Conservation (phyloP, 2,797 vertebrate species). For the Toxotes lorentzi region DNA sequence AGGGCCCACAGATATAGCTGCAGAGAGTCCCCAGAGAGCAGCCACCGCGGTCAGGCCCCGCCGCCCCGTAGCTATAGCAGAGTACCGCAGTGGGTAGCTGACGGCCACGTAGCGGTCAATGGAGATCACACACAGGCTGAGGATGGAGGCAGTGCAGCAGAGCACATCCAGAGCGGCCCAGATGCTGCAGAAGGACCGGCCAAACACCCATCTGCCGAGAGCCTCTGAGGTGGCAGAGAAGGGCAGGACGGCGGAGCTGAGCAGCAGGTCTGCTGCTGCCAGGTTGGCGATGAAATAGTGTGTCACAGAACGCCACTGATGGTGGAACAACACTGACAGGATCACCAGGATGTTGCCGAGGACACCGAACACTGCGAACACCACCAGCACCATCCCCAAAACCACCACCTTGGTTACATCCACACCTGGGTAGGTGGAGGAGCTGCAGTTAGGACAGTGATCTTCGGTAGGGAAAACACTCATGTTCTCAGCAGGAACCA, state of each 20-base stretch:
- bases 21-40: constrained; percentile 82
- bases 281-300: constrained; percentile 88
- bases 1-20: constrained; percentile 84
- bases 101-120: constrained; percentile 86
- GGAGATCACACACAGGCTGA: constrained; percentile 87
- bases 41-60: constrained; percentile 78
- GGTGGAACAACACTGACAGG: constrained; percentile 83
- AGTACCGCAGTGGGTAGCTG: constrained; percentile 85
- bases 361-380: constrained; percentile 85
- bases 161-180: constrained; percentile 88
- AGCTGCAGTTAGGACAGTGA: constrained; percentile 81
- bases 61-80: constrained; percentile 75
- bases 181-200: constrained; percentile 81
- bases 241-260: constrained; percentile 84
- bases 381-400: constrained; percentile 77
- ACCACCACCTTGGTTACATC: constrained; percentile 76
- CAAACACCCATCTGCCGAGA: constrained; percentile 85
- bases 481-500: constrained; percentile 73
- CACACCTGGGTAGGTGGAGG: constrained; percentile 59
- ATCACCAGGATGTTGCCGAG: constrained; percentile 87
- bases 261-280: constrained; percentile 85
- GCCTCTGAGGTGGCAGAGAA: constrained; percentile 84
- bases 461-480: constrained; percentile 55
- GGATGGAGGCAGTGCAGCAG: constrained; percentile 88
- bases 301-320: constrained; percentile 84